Evolutionary conservation across 2,797 vertebrate species (phyloP).

Genomic region (Dendrocincla fuliginosa): DNA sequence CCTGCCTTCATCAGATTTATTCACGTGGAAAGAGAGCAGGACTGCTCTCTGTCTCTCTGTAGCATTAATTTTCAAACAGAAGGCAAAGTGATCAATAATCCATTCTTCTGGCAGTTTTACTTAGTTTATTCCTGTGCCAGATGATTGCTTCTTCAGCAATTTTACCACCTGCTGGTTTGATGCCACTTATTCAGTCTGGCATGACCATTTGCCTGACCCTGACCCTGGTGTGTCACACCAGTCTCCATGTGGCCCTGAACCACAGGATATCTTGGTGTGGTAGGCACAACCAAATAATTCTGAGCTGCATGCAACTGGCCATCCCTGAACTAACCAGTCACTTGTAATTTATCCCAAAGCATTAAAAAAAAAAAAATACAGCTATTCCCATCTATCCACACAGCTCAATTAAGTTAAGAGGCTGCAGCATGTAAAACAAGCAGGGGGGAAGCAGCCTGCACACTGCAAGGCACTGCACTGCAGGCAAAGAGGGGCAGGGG

Average conservation of each 20-base stretch:
- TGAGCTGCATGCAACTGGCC: neutral
- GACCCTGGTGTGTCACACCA: neutral
- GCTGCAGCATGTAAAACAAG: neutral
- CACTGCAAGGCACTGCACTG: no score
- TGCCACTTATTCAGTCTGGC: neutral
- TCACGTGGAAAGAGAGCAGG: neutral
- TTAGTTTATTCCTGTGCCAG: neutral
- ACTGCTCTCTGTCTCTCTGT: neutral
- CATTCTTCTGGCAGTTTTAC: neutral
- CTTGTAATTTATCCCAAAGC: neutral
- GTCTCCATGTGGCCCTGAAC: neutral
- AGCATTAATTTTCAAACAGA: neutral
- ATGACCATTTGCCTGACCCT: accelerated
- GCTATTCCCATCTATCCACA: neutral
- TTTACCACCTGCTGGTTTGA: neutral
- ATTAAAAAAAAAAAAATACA: neutral
- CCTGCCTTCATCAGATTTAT: neutral
- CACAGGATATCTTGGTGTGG: neutral
- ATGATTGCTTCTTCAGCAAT: neutral
- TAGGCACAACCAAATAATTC: neutral
- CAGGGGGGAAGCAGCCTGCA: neutral
- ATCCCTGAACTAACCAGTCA: neutral
- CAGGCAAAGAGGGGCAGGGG: neutral
- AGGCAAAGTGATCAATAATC: conserved; percentile 15
- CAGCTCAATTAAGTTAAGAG: neutral